Conservation (phyloP, 2,113 vertebrate genomes). For the Saiga tatarica region DNA sequence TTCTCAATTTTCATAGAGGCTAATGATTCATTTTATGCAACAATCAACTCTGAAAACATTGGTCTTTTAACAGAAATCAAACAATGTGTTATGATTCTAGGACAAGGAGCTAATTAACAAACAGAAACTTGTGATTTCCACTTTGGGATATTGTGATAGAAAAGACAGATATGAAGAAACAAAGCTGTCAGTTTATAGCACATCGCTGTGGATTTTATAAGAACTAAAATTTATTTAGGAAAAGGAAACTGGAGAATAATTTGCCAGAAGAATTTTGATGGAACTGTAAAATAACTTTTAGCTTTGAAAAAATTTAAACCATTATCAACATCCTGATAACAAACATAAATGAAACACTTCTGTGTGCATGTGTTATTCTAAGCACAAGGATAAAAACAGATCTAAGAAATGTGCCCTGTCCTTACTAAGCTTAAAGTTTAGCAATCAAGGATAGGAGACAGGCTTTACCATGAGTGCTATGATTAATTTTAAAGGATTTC, state of each 20-base stretch:
- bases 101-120: background rate
- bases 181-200: background rate
- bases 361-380: background rate
- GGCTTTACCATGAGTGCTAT: background rate
- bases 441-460: background rate
- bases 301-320: background rate
- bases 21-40: slow-evolving; percentile 5
- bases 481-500: background rate
- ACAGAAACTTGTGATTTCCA: slow-evolving; percentile 2
- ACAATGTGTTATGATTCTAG: slow-evolving; percentile 16
- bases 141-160: background rate
- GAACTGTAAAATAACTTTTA: background rate
- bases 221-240: background rate
- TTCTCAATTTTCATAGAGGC: background rate
- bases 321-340: background rate
- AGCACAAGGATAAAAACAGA: background rate
- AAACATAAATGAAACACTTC: background rate
- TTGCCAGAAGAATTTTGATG: background rate
- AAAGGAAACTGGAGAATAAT: background rate
- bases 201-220: background rate
- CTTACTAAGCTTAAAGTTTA: background rate
- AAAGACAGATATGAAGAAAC: background rate
- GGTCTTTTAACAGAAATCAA: slow-evolving; percentile 18
- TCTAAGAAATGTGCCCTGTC: background rate
- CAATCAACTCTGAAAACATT: background rate